These are phyloP conservation scores for Sepioteuthis lessoniana DNA, from an alignment of 2,888 invertebrate genomes.

Conservation along the genomic window DNA sequence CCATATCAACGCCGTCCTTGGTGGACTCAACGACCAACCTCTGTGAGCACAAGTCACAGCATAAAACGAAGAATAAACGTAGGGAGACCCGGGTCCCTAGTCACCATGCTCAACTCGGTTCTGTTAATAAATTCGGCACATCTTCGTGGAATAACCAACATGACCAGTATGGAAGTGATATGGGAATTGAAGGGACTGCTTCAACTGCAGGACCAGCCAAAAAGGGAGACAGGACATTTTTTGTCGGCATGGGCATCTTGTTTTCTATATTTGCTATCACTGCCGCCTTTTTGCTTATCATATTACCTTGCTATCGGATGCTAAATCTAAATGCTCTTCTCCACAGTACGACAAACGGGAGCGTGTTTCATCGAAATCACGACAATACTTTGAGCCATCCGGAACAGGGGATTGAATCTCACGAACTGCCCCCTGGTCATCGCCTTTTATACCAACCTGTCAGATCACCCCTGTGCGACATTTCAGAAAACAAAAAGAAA, in stretches of 20 bases:
- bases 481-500: neutral
- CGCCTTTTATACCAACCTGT: neutral
- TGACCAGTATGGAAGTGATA: neutral
- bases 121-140: neutral
- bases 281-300: neutral
- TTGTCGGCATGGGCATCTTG: constrained; percentile 36
- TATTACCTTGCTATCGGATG: constrained; percentile 36
- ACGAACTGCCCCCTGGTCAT: neutral
- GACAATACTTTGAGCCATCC: neutral
- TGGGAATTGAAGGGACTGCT: neutral
- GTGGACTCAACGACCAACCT: constrained; percentile 40
- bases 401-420: neutral
- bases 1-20: neutral
- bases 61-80: neutral
- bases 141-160: neutral
- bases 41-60: neutral
- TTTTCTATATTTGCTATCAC: constrained; percentile 43
- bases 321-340: constrained; percentile 34
- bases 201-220: neutral
- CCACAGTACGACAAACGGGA: neutral
- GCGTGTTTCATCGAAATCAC: neutral
- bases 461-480: neutral
- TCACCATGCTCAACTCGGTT: neutral
- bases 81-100: neutral
- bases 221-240: constrained; percentile 23